Base-by-base conservation (phyloP, 2,888 invertebrate genomes). In the Erpobdella octoculata region DNA sequence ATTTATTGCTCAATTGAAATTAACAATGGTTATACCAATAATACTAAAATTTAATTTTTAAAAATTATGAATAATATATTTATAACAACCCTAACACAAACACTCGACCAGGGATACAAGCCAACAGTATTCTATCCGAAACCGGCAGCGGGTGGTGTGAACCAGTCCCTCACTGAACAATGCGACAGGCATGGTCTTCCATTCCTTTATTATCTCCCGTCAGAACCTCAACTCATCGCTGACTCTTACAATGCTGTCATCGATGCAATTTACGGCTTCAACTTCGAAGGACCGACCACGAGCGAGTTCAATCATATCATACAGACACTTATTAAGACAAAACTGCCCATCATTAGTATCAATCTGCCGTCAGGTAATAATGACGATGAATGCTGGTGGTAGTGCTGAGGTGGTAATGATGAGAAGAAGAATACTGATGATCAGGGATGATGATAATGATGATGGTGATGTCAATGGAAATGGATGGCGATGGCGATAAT, bases 241-340 rank as follows among this genome's bases (percentile, higher is more conserved):
- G 81, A 83, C 68, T 81, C 81, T 0, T 93, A 89, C 81, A 87
- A 88, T 77, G 79, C 95, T 1, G 86, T 97, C 74, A 89, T 98
- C 0, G 98, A 98, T 87, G 96, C 94, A 12, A 82, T 98, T 15
- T 97, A 98, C 86, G 98, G 98, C 18, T 97, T 97, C 81, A 74
- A 94, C 83, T 96, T 81, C 77, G 80, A 79, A 73, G 78, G 77
- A 5, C 97, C 97, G 0, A 89, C 94, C 0, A 87, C 95, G 74
- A 86, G 88, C 36, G 88, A 88, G 62, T 90, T 93, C 82, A 79
- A 77, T 8, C 78, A 78, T 41, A 81, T 85, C 21, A 75, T 86
- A 59, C 79, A 81, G 36, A 79, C 78, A 28, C 73, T 86, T 53
- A 77, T 78, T 68, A 77, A 78, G 33, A 78, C 79, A 25, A 79